These are phyloP conservation scores for Darevskia mixta DNA, from an alignment of 2,797 vertebrate species.

Conservation along the genomic window DNA sequence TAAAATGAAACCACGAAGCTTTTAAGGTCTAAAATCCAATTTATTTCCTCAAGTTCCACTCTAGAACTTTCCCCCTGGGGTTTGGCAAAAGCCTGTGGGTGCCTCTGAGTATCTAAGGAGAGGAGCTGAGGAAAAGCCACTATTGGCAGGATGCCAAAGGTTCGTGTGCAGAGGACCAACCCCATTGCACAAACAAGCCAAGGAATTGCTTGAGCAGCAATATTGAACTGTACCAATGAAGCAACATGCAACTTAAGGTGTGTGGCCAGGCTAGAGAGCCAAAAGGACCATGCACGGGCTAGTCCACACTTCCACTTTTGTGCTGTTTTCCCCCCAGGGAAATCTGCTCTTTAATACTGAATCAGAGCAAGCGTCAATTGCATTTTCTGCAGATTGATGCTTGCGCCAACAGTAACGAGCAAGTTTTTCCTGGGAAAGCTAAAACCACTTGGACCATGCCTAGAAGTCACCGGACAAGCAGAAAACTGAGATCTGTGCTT, in stretches of 20 bases:
- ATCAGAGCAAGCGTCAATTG: too few relatives aligned
- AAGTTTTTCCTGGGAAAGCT: too few relatives aligned
- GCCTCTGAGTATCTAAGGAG: accelerated
- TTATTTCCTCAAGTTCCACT: not conserved
- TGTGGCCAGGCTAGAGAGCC: not conserved
- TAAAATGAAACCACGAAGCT: not conserved
- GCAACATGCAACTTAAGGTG: not conserved
- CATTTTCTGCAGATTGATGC: too few relatives aligned
- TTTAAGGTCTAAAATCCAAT: not conserved
- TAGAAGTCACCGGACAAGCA: too few relatives aligned
- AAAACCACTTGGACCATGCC: too few relatives aligned
- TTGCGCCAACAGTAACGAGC: too few relatives aligned
- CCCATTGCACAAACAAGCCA: not conserved
- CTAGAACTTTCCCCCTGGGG: accelerated
- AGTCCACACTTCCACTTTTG: too few relatives aligned
- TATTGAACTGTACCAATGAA: not conserved
- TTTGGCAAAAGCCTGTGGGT: accelerated
- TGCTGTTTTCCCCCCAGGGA: too few relatives aligned
- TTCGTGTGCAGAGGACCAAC: not conserved
- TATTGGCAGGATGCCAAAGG: not conserved
- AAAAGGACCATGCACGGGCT: too few relatives aligned
- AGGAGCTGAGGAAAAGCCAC: accelerated
- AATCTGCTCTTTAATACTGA: too few relatives aligned
- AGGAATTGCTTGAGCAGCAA: not conserved
- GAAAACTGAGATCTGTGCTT: too few relatives aligned